These are phyloP conservation scores for Drepana arcuata DNA, from an alignment of 1,140 invertebrate genomes.

Conservation along the genomic window DNA sequence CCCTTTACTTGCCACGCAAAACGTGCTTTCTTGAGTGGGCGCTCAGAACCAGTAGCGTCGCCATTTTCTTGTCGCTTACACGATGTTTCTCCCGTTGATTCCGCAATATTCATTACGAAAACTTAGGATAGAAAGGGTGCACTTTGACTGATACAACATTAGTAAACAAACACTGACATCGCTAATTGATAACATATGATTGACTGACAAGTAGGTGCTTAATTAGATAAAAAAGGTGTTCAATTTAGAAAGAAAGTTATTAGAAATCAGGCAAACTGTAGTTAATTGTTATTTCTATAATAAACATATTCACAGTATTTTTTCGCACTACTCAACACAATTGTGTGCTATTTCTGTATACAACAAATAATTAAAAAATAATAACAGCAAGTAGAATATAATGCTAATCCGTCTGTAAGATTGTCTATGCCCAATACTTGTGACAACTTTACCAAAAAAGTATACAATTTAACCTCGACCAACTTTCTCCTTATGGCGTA, in stretches of 20 bases:
- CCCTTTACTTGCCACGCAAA: conserved; percentile 78
- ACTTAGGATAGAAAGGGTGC: conserved; percentile 21
- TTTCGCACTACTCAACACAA: no score
- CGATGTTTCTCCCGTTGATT: conserved; percentile 50
- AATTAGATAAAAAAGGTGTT: no score
- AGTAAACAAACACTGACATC: conserved; percentile 68
- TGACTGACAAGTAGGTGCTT: conserved; percentile 62
- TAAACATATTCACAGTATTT: background rate
- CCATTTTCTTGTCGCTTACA: conserved; percentile 67
- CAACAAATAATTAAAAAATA: no score
- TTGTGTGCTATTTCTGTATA: no score
- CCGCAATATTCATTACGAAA: conserved; percentile 46
- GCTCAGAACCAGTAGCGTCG: conserved; percentile 64
- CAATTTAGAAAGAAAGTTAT: no score
- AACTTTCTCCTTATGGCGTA: no score
- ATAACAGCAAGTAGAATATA: no score
- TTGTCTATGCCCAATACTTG: no score
- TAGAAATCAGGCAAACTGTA: background rate
- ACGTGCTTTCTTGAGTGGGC: conserved; percentile 76
- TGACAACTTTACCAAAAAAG: no score
- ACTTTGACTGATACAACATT: conserved; percentile 37
- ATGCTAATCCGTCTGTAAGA: no score
- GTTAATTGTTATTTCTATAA: background rate
- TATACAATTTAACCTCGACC: no score
- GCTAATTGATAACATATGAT: conserved; percentile 67